phyloP scores from a whole-genome alignment of 1,140 invertebrate species.

The Vanessa atalanta region DNA sequence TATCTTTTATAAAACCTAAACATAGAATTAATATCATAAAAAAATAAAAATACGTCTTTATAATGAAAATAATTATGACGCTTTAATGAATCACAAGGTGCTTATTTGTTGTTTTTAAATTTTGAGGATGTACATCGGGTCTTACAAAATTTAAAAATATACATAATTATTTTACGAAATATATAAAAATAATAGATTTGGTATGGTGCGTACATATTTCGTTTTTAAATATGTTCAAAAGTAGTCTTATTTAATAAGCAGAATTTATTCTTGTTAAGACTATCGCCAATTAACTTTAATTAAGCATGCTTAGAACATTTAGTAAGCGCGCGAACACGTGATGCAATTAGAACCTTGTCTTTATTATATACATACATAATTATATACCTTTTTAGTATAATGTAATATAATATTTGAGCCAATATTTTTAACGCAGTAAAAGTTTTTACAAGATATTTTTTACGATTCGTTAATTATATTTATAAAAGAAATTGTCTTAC shows the following conservation, averaged over 20 bases:
- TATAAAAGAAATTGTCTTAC: not conserved
- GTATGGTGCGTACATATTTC: no score
- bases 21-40: no score
- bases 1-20: no score
- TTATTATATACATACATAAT: not conserved
- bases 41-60: no score
- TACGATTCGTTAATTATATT: no score
- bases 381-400: not conserved
- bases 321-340: slow-evolving; percentile 14
- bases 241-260: not conserved
- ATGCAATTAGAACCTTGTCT: slow-evolving; percentile 20
- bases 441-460: not conserved
- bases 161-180: no score
- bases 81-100: no score
- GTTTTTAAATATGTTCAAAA: not conserved
- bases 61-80: no score
- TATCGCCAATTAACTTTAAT: slow-evolving; percentile 50
- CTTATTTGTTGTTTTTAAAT: no score
- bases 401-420: not conserved
- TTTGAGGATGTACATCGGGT: no score
- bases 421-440: not conserved
- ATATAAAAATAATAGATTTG: no score
- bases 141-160: no score
- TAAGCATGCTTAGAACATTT: slow-evolving; percentile 28
- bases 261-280: slow-evolving; percentile 26